Base-by-base conservation (phyloP, 2,113 vertebrate species). In the Choloepus hoffmanni region DNA sequence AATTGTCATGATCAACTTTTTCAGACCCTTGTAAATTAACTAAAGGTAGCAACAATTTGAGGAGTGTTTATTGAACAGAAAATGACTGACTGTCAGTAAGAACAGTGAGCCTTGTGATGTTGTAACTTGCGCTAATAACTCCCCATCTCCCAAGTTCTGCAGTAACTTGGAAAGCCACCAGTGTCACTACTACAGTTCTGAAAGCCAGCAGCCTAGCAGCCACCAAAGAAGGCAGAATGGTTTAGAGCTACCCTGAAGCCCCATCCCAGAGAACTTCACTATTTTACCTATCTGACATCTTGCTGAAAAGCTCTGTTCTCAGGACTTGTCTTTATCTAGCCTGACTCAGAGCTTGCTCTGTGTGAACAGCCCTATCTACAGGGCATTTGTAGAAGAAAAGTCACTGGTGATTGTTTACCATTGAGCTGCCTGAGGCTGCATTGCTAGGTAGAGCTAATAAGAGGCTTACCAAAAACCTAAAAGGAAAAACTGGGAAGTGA, bases 1-100 rank as follows among this genome's bases (percentile, higher is more conserved):
- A 83, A 70, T 10, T 68, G 15, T 76, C 40, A 60, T 90, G 70
- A 83, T 83, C 28, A 84, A 73, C 62, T 70, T 94, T 88, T 94
- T 94, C n/a, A 74, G 67, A 77, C 94, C 67, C 82, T 68, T 91
- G 83, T 30, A 94, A 91, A 77, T 96, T 65, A 95, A 72, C 16
- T 53, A 28, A 60, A 88, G 55, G 28, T 94, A 36, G 14, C n/a
- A 45, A 55, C 65, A 84, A 63, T 92, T 65, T 45, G 28, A 76
- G 14, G 3, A 70, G 12, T 63, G 36, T 90, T 94, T 48, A 63
- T 62, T 70, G 15, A 76, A 93, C 58, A 7, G 58, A 74, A 90
- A 48, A 15, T 30, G 84, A 68, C 36, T 65, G 30, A 90, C 62
- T 83, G n/a, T 63, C 45, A 68, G 33, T 73, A 82, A 91, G 26